Conservation (phyloP, 2,113 vertebrate genomes). For the Chaetura pelagica region DNA sequence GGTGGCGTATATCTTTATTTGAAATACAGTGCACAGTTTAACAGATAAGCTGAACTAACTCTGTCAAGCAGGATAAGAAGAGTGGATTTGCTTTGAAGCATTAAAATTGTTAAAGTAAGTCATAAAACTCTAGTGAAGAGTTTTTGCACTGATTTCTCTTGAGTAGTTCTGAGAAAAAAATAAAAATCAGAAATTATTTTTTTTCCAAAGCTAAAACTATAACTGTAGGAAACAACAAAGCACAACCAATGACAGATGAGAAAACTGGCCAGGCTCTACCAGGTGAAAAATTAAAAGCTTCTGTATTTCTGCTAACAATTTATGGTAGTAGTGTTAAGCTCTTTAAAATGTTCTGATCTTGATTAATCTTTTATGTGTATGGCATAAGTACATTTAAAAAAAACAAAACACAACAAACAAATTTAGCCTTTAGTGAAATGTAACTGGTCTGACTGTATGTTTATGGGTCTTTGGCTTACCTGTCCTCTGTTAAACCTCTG, state of each 20-base stretch:
- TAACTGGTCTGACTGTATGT: neutral
- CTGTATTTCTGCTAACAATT: neutral
- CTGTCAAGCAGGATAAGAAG: neutral
- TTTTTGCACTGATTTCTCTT: neutral
- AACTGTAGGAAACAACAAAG: neutral
- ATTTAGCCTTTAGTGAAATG: neutral
- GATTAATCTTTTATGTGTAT: neutral
- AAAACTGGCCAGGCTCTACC: neutral
- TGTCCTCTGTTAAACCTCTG: neutral
- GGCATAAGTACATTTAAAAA: neutral
- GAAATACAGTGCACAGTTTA: neutral
- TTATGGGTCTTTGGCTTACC: neutral
- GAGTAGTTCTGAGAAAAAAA: neutral
- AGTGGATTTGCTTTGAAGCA: neutral
- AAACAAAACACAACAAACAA: neutral
- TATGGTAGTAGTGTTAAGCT: neutral
- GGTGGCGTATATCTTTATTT: neutral
- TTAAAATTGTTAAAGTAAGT: neutral
- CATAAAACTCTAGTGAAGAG: neutral
- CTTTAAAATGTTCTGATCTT: neutral
- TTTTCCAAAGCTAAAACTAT: neutral
- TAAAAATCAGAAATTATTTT: neutral
- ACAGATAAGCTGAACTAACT: neutral
- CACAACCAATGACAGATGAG: neutral
- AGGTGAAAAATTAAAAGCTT: constrained; percentile 1